Conservation (phyloP, 2,113 vertebrate genomes). For the Bos taurus region DNA sequence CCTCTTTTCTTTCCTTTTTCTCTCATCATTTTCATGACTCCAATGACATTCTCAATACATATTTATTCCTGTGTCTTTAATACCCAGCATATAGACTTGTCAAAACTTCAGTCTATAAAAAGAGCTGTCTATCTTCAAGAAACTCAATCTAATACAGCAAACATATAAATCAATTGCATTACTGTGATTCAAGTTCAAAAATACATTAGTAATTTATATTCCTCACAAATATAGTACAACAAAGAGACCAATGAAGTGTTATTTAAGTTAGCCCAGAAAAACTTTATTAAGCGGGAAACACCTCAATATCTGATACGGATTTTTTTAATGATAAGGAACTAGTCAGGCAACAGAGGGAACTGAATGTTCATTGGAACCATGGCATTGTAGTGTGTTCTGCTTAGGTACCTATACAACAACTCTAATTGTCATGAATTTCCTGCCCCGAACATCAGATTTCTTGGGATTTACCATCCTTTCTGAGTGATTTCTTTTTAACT, state of each 20-base stretch:
- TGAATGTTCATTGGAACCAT: background rate
- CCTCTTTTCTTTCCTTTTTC: background rate
- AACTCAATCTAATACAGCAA: background rate
- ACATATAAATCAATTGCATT: background rate
- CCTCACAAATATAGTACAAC: background rate
- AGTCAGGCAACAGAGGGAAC: background rate
- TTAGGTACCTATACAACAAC: background rate
- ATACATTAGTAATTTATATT: background rate
- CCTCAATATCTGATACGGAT: background rate
- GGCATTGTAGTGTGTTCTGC: background rate
- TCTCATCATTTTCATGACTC: background rate
- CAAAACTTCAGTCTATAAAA: background rate
- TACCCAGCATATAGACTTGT: background rate
- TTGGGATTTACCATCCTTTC: background rate
- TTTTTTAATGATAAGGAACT: background rate
- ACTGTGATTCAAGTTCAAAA: background rate
- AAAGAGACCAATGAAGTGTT: background rate
- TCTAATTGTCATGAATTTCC: background rate
- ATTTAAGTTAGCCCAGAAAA: background rate
- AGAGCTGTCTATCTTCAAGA: background rate
- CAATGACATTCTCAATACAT: background rate
- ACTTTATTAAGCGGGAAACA: conserved; percentile 4
- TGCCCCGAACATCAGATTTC: background rate
- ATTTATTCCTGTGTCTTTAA: background rate
- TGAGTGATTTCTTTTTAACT: background rate